phyloP scores from a whole-genome alignment of 2,888 invertebrate genomes.

The Pemphredon lugubris region DNA sequence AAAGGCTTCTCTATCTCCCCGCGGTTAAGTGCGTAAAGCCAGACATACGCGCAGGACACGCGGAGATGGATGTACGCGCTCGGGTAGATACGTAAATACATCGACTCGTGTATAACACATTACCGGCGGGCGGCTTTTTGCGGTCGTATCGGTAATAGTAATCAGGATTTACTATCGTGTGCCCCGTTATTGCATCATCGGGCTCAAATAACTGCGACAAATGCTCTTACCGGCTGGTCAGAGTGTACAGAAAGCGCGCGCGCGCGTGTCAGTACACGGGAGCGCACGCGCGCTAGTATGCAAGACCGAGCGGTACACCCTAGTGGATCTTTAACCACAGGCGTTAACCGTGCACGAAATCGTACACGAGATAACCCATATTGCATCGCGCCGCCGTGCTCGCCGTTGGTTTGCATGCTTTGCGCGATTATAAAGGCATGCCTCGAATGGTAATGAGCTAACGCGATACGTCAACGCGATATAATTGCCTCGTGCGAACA shows the following conservation, averaged over 20 bases:
- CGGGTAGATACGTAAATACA: not conserved
- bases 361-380: conserved; percentile 17
- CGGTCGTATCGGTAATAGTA: conserved; percentile 62
- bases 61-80: conserved; percentile 7
- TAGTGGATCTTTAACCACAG: conserved; percentile 12
- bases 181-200: conserved; percentile 61
- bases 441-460: not conserved
- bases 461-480: not conserved
- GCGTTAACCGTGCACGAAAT: conserved; percentile 44
- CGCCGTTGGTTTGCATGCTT: not conserved
- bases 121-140: conserved; percentile 52
- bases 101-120: conserved; percentile 26
- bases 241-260: not conserved
- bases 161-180: conserved; percentile 64
- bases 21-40: conserved; percentile 14
- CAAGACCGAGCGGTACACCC: not conserved
- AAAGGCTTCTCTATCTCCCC: conserved; percentile 41
- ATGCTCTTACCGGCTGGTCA: conserved; percentile 36
- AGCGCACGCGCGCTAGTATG: too few relatives aligned
- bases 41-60: not conserved
- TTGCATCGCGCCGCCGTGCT: not conserved
- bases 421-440: not conserved
- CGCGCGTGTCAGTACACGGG: not conserved
- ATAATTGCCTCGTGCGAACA: conserved; percentile 2
- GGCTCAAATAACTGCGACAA: conserved; percentile 59